Conservation (phyloP, 2,113 vertebrate genomes). For the Pelmatolapia mariae region DNA sequence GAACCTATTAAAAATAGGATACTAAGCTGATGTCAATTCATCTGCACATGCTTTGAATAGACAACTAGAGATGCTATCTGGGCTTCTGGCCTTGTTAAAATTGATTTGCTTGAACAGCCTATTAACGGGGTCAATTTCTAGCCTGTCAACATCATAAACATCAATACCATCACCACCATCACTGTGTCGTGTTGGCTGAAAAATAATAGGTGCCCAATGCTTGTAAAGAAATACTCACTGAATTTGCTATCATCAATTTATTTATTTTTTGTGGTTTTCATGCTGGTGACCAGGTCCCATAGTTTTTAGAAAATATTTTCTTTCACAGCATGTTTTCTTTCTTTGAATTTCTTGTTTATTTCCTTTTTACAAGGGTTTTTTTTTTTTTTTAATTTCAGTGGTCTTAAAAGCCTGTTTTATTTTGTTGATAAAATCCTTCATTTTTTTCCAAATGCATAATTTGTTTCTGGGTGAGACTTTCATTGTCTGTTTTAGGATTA, state of each 20-base stretch:
- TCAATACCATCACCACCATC: background rate
- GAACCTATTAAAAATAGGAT: background rate
- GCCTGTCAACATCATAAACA: background rate
- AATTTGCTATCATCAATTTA: background rate
- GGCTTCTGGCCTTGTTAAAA: background rate
- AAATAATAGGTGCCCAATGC: background rate
- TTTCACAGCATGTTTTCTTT: background rate
- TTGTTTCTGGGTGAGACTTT: background rate
- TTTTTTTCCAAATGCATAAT: background rate
- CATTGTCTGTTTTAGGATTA: background rate
- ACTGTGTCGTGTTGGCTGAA: background rate
- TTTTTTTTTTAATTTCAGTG: background rate
- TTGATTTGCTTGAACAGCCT: background rate
- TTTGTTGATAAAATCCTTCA: background rate
- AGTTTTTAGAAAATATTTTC: background rate
- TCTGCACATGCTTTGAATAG: background rate
- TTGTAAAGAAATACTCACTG: background rate
- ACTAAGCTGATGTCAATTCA: background rate
- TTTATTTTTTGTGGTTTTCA: background rate
- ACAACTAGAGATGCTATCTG: background rate
- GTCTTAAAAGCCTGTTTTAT: background rate
- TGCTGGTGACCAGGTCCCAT: background rate
- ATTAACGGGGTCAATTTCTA: background rate
- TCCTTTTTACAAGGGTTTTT: background rate
- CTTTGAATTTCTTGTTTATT: background rate